A percentile compares a stretch with the other conserved stretches of the same genome.
Evolutionary conservation across 2,888 invertebrate species (phyloP).

Genomic region (Cryptus viduatorius): DNA sequence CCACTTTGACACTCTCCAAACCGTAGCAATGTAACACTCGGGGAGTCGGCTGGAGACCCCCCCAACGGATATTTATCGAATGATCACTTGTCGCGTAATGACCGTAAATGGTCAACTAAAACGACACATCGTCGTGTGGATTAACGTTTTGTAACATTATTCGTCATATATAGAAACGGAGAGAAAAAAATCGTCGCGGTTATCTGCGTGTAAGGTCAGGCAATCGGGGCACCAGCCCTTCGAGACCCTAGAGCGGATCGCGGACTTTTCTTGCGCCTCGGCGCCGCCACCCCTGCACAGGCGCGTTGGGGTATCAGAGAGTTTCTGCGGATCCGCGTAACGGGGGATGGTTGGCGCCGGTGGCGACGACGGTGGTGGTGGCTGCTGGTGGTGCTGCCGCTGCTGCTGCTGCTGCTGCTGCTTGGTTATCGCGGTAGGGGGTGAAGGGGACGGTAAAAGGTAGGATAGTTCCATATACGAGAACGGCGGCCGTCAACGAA

Average conservation of each 20-base stretch:
- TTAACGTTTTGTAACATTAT: background rate
- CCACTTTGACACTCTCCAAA: slow-evolving; percentile 28
- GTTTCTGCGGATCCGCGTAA: slow-evolving; percentile 75
- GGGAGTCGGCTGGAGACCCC: background rate
- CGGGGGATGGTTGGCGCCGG: slow-evolving; percentile 62
- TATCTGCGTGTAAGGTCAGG: slow-evolving; percentile 67
- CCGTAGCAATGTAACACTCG: slow-evolving; percentile 3
- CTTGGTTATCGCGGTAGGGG: slow-evolving; percentile 48
- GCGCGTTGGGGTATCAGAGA: slow-evolving; percentile 77
- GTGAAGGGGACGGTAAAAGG: slow-evolving; percentile 64
- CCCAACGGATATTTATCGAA: background rate
- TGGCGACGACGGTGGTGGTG: slow-evolving; percentile 47
- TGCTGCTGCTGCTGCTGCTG: slow-evolving; percentile 56
- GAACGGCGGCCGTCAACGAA: slow-evolving; percentile 40
- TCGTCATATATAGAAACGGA: background rate
- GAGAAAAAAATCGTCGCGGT: slow-evolving; percentile 51
- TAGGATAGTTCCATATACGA: slow-evolving; percentile 43
- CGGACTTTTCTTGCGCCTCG: slow-evolving; percentile 80
- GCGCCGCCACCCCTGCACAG: slow-evolving; percentile 80
- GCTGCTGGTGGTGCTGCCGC: slow-evolving; percentile 60
- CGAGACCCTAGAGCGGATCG: slow-evolving; percentile 73
- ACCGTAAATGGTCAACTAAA: background rate
- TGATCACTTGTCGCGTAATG: background rate
- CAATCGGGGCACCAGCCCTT: slow-evolving; percentile 78
- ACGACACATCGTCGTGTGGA: background rate